Evolutionary conservation across 1,140 invertebrate species (phyloP).

Genomic region (Micrasema longulum): DNA sequence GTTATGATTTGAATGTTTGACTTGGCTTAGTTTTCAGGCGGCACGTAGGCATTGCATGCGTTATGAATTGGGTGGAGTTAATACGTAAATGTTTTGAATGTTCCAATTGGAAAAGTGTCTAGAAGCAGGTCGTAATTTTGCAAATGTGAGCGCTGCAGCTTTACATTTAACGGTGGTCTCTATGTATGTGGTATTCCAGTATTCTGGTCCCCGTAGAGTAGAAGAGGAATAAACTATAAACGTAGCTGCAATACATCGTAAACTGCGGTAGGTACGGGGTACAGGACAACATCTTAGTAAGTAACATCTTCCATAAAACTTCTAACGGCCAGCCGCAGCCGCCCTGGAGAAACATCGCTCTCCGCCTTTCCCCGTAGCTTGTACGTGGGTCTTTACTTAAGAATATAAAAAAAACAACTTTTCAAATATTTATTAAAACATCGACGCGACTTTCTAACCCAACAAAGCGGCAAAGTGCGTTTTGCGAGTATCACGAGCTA

Average conservation of each 20-base stretch:
- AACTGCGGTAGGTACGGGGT: too few relatives aligned
- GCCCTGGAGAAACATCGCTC: background rate
- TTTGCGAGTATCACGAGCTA: too few relatives aligned
- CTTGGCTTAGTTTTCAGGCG: too few relatives aligned
- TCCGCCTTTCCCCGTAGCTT: background rate
- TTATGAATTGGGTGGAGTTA: too few relatives aligned
- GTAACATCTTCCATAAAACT: constrained; percentile 35
- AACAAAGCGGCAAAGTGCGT: too few relatives aligned
- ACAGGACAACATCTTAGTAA: too few relatives aligned
- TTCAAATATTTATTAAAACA: too few relatives aligned
- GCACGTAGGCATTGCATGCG: too few relatives aligned
- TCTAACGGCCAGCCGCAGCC: background rate
- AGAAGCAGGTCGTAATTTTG: constrained; percentile 22
- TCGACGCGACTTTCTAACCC: too few relatives aligned
- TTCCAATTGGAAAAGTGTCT: constrained; percentile 2
- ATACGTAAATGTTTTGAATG: background rate
- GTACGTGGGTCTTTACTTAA: background rate
- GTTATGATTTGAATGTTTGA: too few relatives aligned
- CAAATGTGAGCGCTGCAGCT: constrained; percentile 5
- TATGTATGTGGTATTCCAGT: background rate
- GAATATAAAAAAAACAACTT: too few relatives aligned
- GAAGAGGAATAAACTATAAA: constrained; percentile 9
- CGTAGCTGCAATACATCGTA: constrained; percentile 28
- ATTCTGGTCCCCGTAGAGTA: background rate
- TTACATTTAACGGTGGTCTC: constrained; percentile 4